phyloP scores from a whole-genome alignment of 2,113 vertebrate species.

The Syrrhaptes paradoxus region DNA sequence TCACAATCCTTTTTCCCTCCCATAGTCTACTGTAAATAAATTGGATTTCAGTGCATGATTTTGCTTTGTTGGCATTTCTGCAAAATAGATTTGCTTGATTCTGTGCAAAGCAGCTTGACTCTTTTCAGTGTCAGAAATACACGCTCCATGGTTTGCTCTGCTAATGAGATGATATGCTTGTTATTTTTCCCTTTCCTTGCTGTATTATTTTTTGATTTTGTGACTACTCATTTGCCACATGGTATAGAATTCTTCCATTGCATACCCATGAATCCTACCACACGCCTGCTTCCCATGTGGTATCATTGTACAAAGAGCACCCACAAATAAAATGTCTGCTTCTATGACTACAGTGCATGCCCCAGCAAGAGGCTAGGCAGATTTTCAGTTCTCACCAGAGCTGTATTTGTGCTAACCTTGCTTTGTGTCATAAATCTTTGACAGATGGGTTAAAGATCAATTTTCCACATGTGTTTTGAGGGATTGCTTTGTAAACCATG shows the following conservation, averaged over 20 bases:
- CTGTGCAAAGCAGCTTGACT: neutral
- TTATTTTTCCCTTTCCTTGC: neutral
- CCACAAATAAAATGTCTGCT: neutral
- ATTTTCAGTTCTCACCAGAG: neutral
- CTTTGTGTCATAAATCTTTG: neutral
- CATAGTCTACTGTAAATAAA: neutral
- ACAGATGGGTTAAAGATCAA: neutral
- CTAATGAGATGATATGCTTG: neutral
- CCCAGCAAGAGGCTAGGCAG: neutral
- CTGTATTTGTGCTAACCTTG: neutral
- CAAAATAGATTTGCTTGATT: neutral
- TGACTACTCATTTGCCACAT: neutral
- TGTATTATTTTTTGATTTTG: neutral
- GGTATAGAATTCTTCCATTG: neutral
- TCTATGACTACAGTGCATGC: neutral
- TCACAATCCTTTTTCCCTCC: neutral
- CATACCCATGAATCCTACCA: neutral
- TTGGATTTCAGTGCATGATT: neutral
- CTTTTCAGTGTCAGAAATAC: neutral
- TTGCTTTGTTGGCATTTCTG: neutral
- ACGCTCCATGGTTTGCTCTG: neutral
- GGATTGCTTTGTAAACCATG: neutral
- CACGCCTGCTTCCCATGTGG: fast-evolving
- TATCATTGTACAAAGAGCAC: neutral
- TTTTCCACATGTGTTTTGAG: neutral